Base-by-base conservation (phyloP, 2,888 invertebrate species). In the Antheraea yamamai region DNA sequence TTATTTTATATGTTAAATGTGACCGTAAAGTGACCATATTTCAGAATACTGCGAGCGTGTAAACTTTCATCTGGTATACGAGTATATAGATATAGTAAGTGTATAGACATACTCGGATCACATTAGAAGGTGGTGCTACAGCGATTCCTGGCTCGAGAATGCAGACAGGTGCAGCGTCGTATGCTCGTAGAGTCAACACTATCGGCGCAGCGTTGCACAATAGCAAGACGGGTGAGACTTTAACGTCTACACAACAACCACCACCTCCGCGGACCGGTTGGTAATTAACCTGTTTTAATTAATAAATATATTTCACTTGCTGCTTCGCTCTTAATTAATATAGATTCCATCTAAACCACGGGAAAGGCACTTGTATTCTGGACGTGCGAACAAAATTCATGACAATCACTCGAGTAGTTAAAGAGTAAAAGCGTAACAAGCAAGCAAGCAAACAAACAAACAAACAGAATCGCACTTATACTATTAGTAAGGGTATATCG, bases 161-260 rank as follows among this genome's bases (percentile, higher is more conserved):
- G 84, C 93, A 93, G 18, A 93, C 86, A 18, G 93, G 93, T 74
- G 92, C 88, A 39, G 91, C 92, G 81, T 94, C 92, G 80, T 90
- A 86, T 4, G 91, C 89, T 1, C 94, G 88, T 74, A 94, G 79
- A 2, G 93, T 93, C 3, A 94, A 79, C 12, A 88, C 73, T 0
- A 91, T 75, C 0, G 90, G 85, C 1, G 91, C 82, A 30, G 94
- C 92, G 83, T 94, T 94, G 76, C 91, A 92, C 51, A 94, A 79
- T 76, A 94, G 76, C 52, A 82, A 89, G 55, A 87, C 78, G 0
- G 94, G 93, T 52, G 87, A 82, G 51, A 94, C 81, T 72, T 84
- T 87, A 73, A 91, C 76, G 79, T 89, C 86, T 16, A 94, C 83
- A 12, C 89, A 83, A 79, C 93, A 94, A 0, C 94, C 94, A 58